phyloP scores from a whole-genome alignment of 2,888 invertebrate genomes.

The Petrolisthes manimaculis region DNA sequence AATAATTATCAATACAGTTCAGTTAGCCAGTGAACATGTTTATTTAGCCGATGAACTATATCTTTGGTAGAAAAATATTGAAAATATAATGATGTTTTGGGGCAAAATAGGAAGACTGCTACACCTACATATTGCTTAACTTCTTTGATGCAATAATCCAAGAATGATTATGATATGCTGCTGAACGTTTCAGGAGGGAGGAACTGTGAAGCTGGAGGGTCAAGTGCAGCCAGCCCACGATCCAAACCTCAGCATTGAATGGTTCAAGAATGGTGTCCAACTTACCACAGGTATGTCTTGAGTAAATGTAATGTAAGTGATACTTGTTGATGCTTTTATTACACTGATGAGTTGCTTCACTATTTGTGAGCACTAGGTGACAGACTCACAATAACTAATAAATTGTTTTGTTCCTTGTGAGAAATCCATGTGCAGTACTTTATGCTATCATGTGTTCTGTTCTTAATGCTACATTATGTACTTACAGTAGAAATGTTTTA shows the following conservation, averaged over 20 bases:
- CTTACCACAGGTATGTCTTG: constrained; percentile 79
- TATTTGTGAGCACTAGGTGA: no score
- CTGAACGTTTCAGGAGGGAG: constrained; percentile 77
- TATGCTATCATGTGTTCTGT: no score
- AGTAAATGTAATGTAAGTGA: not conserved
- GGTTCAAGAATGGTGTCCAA: constrained; percentile 92
- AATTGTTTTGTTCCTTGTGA: no score
- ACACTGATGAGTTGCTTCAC: not conserved
- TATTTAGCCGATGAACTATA: not conserved
- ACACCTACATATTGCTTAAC: no score
- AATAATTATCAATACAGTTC: no score
- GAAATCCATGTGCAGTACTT: no score
- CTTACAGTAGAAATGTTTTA: no score
- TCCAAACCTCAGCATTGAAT: constrained; percentile 86
- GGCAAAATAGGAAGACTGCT: not conserved
- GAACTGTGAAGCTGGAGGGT: constrained; percentile 88
- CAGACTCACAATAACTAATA: no score
- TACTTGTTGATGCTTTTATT: constrained; percentile 5
- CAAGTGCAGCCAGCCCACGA: constrained; percentile 92
- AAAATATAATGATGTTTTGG: not conserved
- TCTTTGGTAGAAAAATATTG: not conserved
- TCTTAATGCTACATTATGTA: no score
- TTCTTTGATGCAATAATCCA: not conserved
- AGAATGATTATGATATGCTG: not conserved
- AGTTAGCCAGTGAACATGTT: no score